Base-by-base conservation (phyloP, 2,888 invertebrate genomes). In the Dynastes maya region DNA sequence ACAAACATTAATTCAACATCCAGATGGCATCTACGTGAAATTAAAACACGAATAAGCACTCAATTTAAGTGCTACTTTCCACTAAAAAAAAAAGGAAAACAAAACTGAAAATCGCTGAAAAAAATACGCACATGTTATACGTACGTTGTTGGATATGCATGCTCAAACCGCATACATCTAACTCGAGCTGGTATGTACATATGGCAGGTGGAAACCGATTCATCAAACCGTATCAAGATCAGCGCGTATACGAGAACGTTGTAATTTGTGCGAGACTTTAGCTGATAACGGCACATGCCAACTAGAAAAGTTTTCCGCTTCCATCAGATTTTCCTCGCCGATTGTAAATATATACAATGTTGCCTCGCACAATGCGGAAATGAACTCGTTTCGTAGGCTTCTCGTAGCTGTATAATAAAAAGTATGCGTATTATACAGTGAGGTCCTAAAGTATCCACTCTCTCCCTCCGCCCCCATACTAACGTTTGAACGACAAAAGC, bases 201-300 rank as follows among this genome's bases (percentile, higher is more conserved):
- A 37, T 61, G 61, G 61, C 61, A 29, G 61, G 27, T 61, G 27
- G 6, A 32, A 53, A 37, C 51, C 70, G 27, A 70, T 70, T 37
- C 49, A 70, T 70, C 70, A 70, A 49, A 22, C 29, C 27, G 53
- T 51, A 70, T 70, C 70, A 70, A 49, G 70, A 70, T 70, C 53
- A n/a, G 29, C 29, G 9, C 6, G 22, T 49, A 37, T 37, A 49
- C n/a, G 32, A 45, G 68, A 68, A 68, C 68, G 68, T 29, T 55
- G 16, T 45, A 72, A 72, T 72, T 72, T 61, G 40, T 49, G 72
- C 40, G 72, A 72, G 55, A 61, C 72, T 72, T 72, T 61, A 72
- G 61, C 6, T 37, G 58, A 72, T 72, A 72, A 58, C 67, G 67
- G 8, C 67, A 16, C 11, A 45, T 40, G 40, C 45, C 40, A 27